phyloP scores from a whole-genome alignment of 2,888 invertebrate species.

The Sepioteuthis lessoniana region DNA sequence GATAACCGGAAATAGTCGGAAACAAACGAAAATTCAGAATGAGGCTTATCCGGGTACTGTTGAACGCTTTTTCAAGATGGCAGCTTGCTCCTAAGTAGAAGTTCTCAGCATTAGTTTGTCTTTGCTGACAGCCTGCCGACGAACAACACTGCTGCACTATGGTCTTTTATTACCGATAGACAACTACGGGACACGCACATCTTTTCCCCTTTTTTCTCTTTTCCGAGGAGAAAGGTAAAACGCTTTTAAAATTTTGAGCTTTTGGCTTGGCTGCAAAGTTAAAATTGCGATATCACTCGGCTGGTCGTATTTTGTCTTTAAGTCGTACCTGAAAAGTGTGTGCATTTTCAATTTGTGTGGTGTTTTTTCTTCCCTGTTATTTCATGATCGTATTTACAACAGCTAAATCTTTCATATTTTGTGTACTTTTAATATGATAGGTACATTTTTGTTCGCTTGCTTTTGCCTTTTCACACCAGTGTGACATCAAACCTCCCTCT shows the following conservation, averaged over 20 bases:
- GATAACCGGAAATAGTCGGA: slow-evolving; percentile 4
- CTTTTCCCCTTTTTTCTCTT: slow-evolving; percentile 45
- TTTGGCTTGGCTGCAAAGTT: background rate
- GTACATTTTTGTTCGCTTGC: background rate
- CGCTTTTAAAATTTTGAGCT: background rate
- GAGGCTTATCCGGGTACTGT: slow-evolving; percentile 49
- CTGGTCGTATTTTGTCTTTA: background rate
- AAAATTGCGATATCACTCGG: background rate
- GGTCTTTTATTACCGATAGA: slow-evolving; percentile 46
- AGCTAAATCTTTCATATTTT: background rate
- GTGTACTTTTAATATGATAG: background rate
- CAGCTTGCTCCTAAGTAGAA: slow-evolving; percentile 47
- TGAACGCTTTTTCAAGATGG: slow-evolving; percentile 49
- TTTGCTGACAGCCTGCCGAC: slow-evolving; percentile 37
- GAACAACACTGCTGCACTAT: slow-evolving; percentile 45
- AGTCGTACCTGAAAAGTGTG: background rate
- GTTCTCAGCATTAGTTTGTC: slow-evolving; percentile 26
- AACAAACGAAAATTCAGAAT: background rate
- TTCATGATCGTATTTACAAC: background rate
- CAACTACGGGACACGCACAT: slow-evolving; percentile 45
- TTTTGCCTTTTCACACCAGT: background rate
- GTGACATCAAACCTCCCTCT: background rate
- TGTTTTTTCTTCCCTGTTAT: background rate
- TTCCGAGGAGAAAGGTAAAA: slow-evolving; percentile 42
- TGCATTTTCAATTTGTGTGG: background rate